Evolutionary conservation across 2,113 vertebrate genomes (phyloP), one percentile per base, ranked within the genome.

Genomic region (Pedionomus torquatus): DNA sequence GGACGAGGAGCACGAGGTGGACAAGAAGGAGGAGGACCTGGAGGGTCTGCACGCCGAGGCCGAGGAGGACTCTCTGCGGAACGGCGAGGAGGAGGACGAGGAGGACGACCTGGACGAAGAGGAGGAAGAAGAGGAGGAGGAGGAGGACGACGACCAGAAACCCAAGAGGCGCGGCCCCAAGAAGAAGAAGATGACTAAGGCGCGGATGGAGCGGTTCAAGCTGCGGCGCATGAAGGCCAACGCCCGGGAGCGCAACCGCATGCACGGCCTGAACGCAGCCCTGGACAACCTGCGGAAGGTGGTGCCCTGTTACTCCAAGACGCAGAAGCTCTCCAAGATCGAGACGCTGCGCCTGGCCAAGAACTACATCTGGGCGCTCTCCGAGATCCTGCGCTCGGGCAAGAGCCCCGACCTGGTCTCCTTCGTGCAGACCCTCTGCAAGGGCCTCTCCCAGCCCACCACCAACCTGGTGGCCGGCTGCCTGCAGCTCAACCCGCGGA

Each of bases 121-220:
- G 4, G 99, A 99, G 19, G 99, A 99, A 2, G 99, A 99, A 0
- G 99, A 99, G 16, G 99, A 99, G 18, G 99, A 99, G 26, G 99
- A 99, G 16, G 99, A 99, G 0, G 99, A 99, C 3, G 99, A 99
- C 13, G 99, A 99, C 61, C 98, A 98, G 94, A 99, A 99, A 94
- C 99, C 99, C 80, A 99, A 99, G 94, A 98, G 99, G 68, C 98
- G 99, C 18, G 99, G 99, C 21, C 99, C 99, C 25, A 99, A 99
- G 95, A 99, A 99, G 98, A 99, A 99, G 98, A 99, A 99, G 96
- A 99, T 99, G 99, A 99, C 99, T 20, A 99, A 99, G 98, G 99
- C 99, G 4, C 99, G 99, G 13, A 26, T 99, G 91, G 99, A 99
- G 97, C 98, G 99, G 77, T 99, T 99, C 97, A 99, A 99, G 95